Evolutionary conservation across 1,140 invertebrate species (phyloP).

Genomic region (Ylistrum balloti): DNA sequence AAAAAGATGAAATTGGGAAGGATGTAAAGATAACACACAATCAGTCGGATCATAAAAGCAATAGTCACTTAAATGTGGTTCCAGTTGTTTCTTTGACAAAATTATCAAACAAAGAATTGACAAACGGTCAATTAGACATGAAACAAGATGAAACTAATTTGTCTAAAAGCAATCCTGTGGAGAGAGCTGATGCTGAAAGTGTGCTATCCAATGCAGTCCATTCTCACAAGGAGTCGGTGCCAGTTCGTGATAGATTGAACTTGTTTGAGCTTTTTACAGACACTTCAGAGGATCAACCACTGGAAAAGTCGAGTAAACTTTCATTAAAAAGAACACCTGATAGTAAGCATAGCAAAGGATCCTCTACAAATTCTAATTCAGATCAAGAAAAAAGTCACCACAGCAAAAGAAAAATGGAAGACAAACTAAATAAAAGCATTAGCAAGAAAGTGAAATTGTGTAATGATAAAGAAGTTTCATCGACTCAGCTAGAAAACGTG

Average conservation of each 20-base stretch:
- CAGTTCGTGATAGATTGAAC: neutral
- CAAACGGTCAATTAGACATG: neutral
- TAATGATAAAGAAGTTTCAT: neutral
- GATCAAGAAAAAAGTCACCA: neutral
- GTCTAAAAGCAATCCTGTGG: neutral
- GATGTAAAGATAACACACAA: neutral
- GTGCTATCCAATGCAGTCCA: neutral
- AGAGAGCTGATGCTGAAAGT: neutral
- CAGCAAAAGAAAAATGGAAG: conserved; percentile 1
- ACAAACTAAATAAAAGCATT: neutral
- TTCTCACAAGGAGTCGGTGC: neutral
- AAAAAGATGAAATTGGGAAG: neutral
- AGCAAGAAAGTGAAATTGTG: neutral
- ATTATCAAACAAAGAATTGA: too few relatives aligned
- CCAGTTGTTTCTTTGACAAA: neutral
- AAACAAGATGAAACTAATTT: neutral
- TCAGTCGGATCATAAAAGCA: too few relatives aligned
- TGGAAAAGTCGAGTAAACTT: neutral
- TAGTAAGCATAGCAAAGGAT: neutral
- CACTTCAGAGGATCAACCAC: conserved; percentile 1
- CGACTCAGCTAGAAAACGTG: neutral
- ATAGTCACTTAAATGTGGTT: neutral
- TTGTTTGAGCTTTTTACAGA: conserved; percentile 23
- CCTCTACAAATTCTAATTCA: neutral
- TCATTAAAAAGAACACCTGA: neutral